Base-by-base conservation (phyloP, 2,888 invertebrate species). In the Idaea biselata region DNA sequence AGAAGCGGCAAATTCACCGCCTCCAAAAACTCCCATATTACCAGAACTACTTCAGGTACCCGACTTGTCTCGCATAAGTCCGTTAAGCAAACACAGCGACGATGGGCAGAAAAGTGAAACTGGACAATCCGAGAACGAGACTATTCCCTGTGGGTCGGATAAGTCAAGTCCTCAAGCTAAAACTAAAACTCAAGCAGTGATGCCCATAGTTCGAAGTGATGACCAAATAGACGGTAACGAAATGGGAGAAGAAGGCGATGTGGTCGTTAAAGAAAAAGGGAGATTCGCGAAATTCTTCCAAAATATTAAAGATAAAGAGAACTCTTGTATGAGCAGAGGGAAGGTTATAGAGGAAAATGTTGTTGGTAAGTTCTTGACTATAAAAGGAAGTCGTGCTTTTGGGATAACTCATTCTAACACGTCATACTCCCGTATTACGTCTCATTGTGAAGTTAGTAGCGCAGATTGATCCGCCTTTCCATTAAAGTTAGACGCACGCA, bases 271-370 rank as follows among this genome's bases (percentile, higher is more conserved):
- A 55, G 90, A 90, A 59, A 91, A 90, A 63, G 90, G 92, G 14
- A 82, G 91, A 8, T 88, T 92, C 61, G 86, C 91, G 1, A 82
- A 86, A 18, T 81, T 92, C 60, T 92, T 92, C 66, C 89, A 91
- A 66, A 86, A 87, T 0, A 87, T 92, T 62, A 82, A 86, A 71
- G 91, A 90, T 67, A 91, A 91, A 67, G 91, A 93, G 72, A 80
- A 89, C 69, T 92, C 91, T 18, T 93, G 92, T 68, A 92, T 93
- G 87, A 87, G 92, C 7, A 91, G 86, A 79, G 91, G 91, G 32
- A 91, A 92, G 76, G 92, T 93, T 58, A 90, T 92, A 60, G 92
- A 92, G 77, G 89, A 91, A 73, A 81, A 82, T 67, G 81, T 89
- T 74, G 80, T 83, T 70, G 91, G 91, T 93, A 75, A 79, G 83